These are phyloP conservation scores for Dendroctonus valens DNA, from an alignment of 1,140 invertebrate genomes.

Conservation along the genomic window DNA sequence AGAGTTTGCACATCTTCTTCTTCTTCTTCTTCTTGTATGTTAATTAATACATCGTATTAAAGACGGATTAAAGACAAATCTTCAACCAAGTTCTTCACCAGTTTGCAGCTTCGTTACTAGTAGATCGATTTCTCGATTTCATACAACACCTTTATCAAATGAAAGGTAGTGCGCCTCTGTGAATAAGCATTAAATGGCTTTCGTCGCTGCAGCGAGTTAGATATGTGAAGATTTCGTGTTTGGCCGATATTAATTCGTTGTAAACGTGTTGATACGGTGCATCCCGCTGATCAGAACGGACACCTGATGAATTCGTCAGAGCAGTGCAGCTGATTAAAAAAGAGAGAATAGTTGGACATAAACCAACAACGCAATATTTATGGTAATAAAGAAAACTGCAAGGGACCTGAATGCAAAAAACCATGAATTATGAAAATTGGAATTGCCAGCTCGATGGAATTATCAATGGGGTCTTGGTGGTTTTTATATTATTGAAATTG, in stretches of 20 bases:
- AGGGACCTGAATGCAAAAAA: slow-evolving; percentile 24
- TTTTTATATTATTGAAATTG: slow-evolving; percentile 7
- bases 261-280: slow-evolving; percentile 34
- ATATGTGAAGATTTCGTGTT: slow-evolving; percentile 35
- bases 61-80: too few relatives aligned
- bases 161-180: too few relatives aligned
- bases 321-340: slow-evolving; percentile 29
- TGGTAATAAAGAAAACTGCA: slow-evolving; percentile 34
- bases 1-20: too few relatives aligned
- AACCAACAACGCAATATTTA: slow-evolving; percentile 34
- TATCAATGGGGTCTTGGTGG: slow-evolving; percentile 4
- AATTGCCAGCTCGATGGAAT: slow-evolving; percentile 26
- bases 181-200: background rate
- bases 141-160: too few relatives aligned
- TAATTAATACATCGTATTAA: too few relatives aligned
- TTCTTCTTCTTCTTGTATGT: too few relatives aligned
- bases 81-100: too few relatives aligned
- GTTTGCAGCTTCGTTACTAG: too few relatives aligned
- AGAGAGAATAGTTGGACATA: slow-evolving; percentile 31
- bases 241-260: slow-evolving; percentile 33
- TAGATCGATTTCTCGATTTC: too few relatives aligned
- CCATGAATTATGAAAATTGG: slow-evolving; percentile 33
- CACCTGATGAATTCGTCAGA: slow-evolving; percentile 37
- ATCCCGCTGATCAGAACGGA: slow-evolving; percentile 30
- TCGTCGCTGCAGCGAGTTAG: slow-evolving; percentile 21